Percentiles rank a stretch among this genome's conserved stretches.
Evolutionary conservation across 2,113 vertebrate genomes (phyloP).

Genomic region (Megaceryle maxima): DNA sequence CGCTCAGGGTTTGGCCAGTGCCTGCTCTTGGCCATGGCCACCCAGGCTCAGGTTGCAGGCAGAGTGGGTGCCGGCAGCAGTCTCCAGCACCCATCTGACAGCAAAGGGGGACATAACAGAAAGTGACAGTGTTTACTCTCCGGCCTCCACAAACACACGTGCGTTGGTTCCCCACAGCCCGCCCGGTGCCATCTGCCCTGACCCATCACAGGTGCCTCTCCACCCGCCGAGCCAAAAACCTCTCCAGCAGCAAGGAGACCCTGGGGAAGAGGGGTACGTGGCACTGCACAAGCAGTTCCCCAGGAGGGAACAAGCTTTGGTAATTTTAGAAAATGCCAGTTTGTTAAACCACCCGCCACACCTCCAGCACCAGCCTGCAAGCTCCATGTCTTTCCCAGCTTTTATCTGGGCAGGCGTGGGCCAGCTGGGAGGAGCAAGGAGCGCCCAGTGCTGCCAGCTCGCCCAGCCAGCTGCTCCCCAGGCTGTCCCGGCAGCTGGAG

Average conservation of each 20-base stretch:
- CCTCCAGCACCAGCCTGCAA: not conserved
- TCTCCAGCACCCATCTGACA: not conserved
- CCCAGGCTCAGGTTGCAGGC: not conserved
- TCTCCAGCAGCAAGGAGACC: not conserved
- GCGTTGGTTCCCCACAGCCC: not conserved
- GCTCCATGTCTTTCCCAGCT: not conserved
- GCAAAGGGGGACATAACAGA: accelerated
- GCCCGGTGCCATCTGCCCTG: not conserved
- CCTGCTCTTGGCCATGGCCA: not conserved
- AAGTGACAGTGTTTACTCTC: not conserved
- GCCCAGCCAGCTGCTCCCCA: conserved; percentile 42
- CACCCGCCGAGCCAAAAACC: not conserved
- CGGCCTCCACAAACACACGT: accelerated
- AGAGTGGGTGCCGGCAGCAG: not conserved
- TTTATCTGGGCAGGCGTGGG: conserved; percentile 22
- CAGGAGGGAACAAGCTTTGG: not conserved
- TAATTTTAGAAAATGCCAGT: conserved; percentile 1
- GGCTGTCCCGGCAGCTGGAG: conserved; percentile 56
- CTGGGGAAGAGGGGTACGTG: not conserved
- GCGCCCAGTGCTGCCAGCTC: conserved; percentile 3
- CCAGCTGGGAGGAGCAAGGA: not conserved
- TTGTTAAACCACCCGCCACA: not conserved
- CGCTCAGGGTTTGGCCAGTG: not conserved
- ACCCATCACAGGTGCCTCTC: not conserved
- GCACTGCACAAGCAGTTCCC: accelerated